Percentiles rank a stretch among this genome's conserved stretches.
Conservation (phyloP, 2,113 vertebrate species). For the Azemiops feae region DNA sequence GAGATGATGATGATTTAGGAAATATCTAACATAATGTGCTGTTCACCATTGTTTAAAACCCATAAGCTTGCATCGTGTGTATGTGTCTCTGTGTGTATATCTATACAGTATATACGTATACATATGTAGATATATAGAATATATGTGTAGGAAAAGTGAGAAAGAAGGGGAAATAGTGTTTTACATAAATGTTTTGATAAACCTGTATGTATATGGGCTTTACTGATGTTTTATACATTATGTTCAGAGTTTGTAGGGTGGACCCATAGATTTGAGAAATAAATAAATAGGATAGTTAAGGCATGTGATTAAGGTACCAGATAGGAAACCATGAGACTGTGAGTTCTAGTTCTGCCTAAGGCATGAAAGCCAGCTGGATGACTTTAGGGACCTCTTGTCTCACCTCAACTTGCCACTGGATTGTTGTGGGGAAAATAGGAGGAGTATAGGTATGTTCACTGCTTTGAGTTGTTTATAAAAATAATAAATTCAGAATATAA, state of each 20-base stretch:
- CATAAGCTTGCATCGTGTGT: not conserved
- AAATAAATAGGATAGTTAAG: not conserved
- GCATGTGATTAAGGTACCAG: not conserved
- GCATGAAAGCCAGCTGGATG: not conserved
- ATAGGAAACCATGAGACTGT: not conserved
- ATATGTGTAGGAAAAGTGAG: not conserved
- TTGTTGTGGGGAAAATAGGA: not conserved
- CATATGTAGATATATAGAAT: not conserved
- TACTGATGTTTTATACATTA: not conserved
- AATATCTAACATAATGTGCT: not conserved
- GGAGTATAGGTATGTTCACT: not conserved
- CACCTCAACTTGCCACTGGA: not conserved
- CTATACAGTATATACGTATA: not conserved
- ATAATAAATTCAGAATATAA: not conserved
- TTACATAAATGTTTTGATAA: not conserved
- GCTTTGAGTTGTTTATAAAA: not conserved
- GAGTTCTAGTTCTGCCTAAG: not conserved
- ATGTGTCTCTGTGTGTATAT: no score
- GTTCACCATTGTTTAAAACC: not conserved
- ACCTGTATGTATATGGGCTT: not conserved
- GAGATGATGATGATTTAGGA: not conserved
- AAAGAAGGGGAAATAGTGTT: not conserved
- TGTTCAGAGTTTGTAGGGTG: not conserved
- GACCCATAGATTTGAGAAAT: not conserved
- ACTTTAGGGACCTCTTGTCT: not conserved